A percentile compares a stretch with the other conserved stretches of the same genome.
Evolutionary conservation across 2,113 vertebrate species (phyloP).

Genomic region (Crotalus helleri): DNA sequence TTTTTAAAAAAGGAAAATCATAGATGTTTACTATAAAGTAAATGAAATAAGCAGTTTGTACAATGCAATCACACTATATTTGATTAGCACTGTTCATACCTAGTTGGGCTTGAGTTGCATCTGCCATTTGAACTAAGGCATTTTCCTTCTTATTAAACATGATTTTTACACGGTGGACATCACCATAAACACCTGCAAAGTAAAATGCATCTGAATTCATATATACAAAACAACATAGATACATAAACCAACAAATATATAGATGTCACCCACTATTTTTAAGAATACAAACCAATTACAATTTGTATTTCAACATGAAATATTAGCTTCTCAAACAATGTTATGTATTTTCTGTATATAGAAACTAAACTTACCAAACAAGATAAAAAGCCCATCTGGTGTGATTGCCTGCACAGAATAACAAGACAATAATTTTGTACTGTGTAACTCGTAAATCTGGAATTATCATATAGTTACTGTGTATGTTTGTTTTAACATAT

Average conservation of each 20-base stretch:
- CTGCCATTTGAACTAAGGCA: slow-evolving; percentile 87
- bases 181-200: slow-evolving; percentile 79
- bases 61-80: not conserved
- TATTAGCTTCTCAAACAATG: not conserved
- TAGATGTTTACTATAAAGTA: not conserved
- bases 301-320: not conserved
- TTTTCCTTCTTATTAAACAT: slow-evolving; percentile 85
- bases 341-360: not conserved
- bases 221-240: not conserved
- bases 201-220: slow-evolving; percentile 27
- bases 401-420: slow-evolving; percentile 77
- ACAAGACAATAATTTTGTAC: slow-evolving; percentile 3
- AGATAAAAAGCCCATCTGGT: slow-evolving; percentile 82
- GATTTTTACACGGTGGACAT: slow-evolving; percentile 87
- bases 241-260: not conserved
- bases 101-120: slow-evolving; percentile 79
- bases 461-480: not conserved
- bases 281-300: not conserved
- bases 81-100: slow-evolving; percentile 63
- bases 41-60: not conserved
- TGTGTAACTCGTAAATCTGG: not conserved
- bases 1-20: not conserved
- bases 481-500: not conserved
- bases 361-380: slow-evolving; percentile 79
- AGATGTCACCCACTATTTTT: not conserved